Evolutionary conservation across 2,888 invertebrate species (phyloP), one percentile per base, ranked within the genome.

Genomic region (Homarus gammarus): DNA sequence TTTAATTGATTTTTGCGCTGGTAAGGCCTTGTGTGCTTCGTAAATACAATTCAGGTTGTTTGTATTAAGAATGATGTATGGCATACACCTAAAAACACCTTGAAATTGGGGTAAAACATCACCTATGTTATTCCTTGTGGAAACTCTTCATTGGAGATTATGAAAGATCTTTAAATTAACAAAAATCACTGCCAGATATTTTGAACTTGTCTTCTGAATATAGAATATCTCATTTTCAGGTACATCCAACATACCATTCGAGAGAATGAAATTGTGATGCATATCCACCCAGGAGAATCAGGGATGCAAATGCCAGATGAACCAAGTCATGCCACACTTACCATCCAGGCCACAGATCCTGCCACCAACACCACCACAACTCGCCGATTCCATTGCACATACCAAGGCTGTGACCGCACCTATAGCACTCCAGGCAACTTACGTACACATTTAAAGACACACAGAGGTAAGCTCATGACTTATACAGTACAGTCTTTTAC

Each of bases 401-500:
- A 96, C 94, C 96, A 97, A 91, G 97, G 97, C 27, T 98, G 98
- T 94, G 95, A 95, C 92, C 95, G 98, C 93, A 97, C 97, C 86
- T 98, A 98, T 94, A 98, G 98, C 93, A 98, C 98, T 8, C 96
- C 97, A 92, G 98, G 98, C 83, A 99, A 99, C 94, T 95, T 99
- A 92, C 96, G 98, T 93, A 98, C 98, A 91, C 99, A 99, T 94
- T 96, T 98, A 95, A 99, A 98, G 95, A 98, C 98, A 87, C 98
- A 99, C 93, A 97, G 97, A 96, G 98, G 98, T 98, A 61, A 61
- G 70, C 36, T 2, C 22, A 56, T 3, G 3, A 18, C 22, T 5
- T 56, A 56, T 56, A 12, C n/a, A n/a, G n/a, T n/a, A 18, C 12
- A 18, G 56, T 18, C 12, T 56, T 49, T 49, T 12, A 12, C 15